Conservation (phyloP, 2,797 vertebrate genomes). For the Pseudomugil gertrudae region DNA sequence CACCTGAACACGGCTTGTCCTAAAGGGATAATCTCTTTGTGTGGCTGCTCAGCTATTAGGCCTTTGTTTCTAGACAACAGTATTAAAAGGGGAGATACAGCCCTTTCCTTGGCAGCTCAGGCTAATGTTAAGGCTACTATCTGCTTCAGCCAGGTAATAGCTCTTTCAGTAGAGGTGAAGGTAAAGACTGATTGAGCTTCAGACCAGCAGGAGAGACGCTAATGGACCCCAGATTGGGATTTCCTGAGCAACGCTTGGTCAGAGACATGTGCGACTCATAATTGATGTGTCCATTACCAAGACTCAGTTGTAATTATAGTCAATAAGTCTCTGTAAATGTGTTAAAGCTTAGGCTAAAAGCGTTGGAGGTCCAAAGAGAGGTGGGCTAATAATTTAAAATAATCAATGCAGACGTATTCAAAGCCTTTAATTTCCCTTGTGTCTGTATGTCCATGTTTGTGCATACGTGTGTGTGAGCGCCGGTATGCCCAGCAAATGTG, state of each 20-base stretch:
- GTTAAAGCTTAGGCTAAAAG: conserved; percentile 99
- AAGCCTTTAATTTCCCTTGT: conserved; percentile 99
- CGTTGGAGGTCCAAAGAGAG: conserved; percentile 99
- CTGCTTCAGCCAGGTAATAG: conserved; percentile 77
- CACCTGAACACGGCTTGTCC: not conserved
- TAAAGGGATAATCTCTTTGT: conserved; percentile 21
- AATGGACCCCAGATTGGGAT: conserved; percentile 97
- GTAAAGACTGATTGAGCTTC: conserved; percentile 81
- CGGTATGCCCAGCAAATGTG: conserved; percentile 67
- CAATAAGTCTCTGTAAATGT: conserved; percentile 99
- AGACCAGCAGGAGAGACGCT: conserved; percentile 87
- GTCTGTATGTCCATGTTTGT: conserved; percentile 83
- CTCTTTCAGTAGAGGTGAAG: conserved; percentile 73
- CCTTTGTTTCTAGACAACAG: conserved; percentile 43
- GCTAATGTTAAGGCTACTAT: conserved; percentile 75
- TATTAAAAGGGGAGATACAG: conserved; percentile 24
- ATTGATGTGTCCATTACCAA: conserved; percentile 99
- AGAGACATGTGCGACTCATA: conserved; percentile 98
- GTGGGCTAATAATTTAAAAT: conserved; percentile 99
- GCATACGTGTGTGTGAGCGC: conserved; percentile 59
- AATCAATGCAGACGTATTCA: conserved; percentile 99
- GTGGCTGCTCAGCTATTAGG: conserved; percentile 28
- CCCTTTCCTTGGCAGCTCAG: conserved; percentile 48
- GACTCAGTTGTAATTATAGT: conserved; percentile 99
- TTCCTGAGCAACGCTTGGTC: conserved; percentile 98